These are phyloP conservation scores for Poecilus cupreus DNA, from an alignment of 2,888 invertebrate species.

Conservation along the genomic window DNA sequence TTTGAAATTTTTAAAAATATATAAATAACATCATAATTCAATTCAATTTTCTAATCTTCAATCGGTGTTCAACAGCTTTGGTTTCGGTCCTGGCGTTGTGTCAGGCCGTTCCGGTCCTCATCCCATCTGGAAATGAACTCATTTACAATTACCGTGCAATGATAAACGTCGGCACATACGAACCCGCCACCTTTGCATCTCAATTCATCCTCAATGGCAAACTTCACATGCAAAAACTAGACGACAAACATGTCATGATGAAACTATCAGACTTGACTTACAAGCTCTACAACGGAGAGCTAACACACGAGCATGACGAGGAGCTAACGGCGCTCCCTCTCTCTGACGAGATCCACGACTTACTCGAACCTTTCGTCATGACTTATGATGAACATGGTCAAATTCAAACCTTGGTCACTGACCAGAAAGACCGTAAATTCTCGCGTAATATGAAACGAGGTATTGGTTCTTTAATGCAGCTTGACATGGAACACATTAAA, in stretches of 20 bases:
- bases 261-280: slow-evolving; percentile 68
- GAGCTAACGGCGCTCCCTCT: neutral
- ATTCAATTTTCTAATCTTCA: neutral
- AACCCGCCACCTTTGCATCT: slow-evolving; percentile 68
- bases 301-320: slow-evolving; percentile 10
- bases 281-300: slow-evolving; percentile 68
- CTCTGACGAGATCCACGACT: slow-evolving; percentile 59
- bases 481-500: slow-evolving; percentile 67
- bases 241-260: slow-evolving; percentile 66
- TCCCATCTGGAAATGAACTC: slow-evolving; percentile 69
- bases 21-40: neutral
- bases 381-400: slow-evolving; percentile 65
- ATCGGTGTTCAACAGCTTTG: neutral
- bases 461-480: slow-evolving; percentile 70
- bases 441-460: slow-evolving; percentile 71
- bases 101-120: slow-evolving; percentile 13
- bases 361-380: slow-evolving; percentile 64
- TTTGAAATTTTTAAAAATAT: neutral
- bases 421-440: slow-evolving; percentile 64
- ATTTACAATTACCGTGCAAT: slow-evolving; percentile 70
- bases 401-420: slow-evolving; percentile 67
- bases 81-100: slow-evolving; percentile 13
- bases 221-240: slow-evolving; percentile 67
- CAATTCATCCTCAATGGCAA: slow-evolving; percentile 68
- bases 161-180: slow-evolving; percentile 68